These are phyloP conservation scores for Reticulitermes lucifugus DNA, from an alignment of 2,888 invertebrate genomes.

Conservation along the genomic window DNA sequence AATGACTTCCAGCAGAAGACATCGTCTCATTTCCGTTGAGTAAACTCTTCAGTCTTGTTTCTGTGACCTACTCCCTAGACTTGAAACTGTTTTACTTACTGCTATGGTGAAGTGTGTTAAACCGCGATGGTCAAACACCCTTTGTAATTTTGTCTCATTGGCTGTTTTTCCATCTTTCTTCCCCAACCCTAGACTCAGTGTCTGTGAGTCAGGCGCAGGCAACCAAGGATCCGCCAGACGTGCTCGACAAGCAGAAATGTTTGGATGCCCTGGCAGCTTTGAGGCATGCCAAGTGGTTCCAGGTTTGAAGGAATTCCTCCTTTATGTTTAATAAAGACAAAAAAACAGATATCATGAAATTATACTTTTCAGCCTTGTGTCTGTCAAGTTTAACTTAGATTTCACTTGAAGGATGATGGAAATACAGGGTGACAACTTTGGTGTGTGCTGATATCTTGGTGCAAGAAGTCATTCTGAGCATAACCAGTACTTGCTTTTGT, in stretches of 20 bases:
- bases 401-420: constrained; percentile 36
- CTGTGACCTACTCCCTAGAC: constrained; percentile 51
- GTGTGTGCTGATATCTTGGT: not conserved
- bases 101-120: constrained; percentile 39
- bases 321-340: constrained; percentile 48
- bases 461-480: not conserved
- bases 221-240: constrained; percentile 80
- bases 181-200: constrained; percentile 54
- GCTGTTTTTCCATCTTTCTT: constrained; percentile 58
- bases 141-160: constrained; percentile 64
- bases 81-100: constrained; percentile 52
- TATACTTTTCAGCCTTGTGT: constrained; percentile 63
- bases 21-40: not conserved
- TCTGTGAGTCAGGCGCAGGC: constrained; percentile 59
- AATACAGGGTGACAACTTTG: constrained; percentile 36
- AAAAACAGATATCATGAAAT: constrained; percentile 27
- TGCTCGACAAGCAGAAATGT: constrained; percentile 99
- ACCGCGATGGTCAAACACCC: constrained; percentile 81
- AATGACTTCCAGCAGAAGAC: constrained; percentile 29
- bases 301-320: constrained; percentile 76
- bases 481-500: not conserved
- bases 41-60: constrained; percentile 1
- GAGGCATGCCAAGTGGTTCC: constrained; percentile 99
- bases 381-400: constrained; percentile 49
- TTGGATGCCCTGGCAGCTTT: constrained; percentile 99